phyloP scores from a whole-genome alignment of 1,140 invertebrate species.

The Drosophila ananassae region DNA sequence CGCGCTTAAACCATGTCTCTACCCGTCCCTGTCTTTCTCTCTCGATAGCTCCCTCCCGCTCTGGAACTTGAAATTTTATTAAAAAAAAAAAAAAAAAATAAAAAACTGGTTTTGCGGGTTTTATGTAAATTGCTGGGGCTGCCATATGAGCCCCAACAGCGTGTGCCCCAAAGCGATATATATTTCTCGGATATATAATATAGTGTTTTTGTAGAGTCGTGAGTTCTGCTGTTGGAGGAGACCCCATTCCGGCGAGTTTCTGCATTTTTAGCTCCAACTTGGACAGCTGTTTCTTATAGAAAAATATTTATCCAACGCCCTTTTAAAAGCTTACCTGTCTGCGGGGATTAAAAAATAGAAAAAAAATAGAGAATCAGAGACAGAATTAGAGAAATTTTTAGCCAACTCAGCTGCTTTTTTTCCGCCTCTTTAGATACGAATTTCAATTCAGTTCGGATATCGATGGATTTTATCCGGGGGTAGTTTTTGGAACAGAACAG shows the following conservation, averaged over 20 bases:
- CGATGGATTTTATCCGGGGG: slow-evolving; percentile 51
- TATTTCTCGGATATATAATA: slow-evolving; percentile 46
- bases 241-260: slow-evolving; percentile 17
- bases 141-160: slow-evolving; percentile 62
- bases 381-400: slow-evolving; percentile 24
- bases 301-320: slow-evolving; percentile 13
- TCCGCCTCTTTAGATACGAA: slow-evolving; percentile 41
- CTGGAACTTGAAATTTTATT: slow-evolving; percentile 52
- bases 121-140: slow-evolving; percentile 70
- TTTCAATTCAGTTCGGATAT: slow-evolving; percentile 52
- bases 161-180: slow-evolving; percentile 43
- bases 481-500: slow-evolving; percentile 57
- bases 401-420: slow-evolving; percentile 52
- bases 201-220: slow-evolving; percentile 40
- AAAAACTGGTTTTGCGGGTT: slow-evolving; percentile 76
- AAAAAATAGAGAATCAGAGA: slow-evolving; percentile 11
- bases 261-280: slow-evolving; percentile 16
- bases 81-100: slow-evolving; percentile 42
- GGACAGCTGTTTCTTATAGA: slow-evolving; percentile 38
- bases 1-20: slow-evolving; percentile 19
- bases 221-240: slow-evolving; percentile 25
- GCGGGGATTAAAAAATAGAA: slow-evolving; percentile 28
- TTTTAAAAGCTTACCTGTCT: slow-evolving; percentile 46
- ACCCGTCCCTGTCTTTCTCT: slow-evolving; percentile 6
- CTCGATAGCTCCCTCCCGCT: slow-evolving; percentile 7